Percentiles rank a stretch among this genome's conserved stretches.
phyloP scores from a whole-genome alignment of 92 coral and sea anemone species.

The Diadumene lineata region DNA sequence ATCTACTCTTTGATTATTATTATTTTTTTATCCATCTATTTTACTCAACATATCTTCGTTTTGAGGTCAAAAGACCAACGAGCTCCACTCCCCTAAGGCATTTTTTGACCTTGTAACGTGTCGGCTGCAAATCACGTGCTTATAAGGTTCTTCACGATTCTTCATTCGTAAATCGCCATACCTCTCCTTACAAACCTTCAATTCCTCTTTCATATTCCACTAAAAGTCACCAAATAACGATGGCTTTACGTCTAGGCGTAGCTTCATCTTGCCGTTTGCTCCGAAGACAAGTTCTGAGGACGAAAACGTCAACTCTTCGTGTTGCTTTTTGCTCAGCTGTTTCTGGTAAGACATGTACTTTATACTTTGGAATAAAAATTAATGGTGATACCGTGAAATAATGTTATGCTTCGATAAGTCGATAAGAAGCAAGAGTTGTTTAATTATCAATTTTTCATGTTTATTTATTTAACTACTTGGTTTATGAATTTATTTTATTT shows the following conservation, averaged over 20 bases:
- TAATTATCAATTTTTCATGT: too few species aligned
- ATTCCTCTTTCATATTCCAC: not conserved
- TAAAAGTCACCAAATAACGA: not conserved
- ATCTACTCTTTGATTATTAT: too few species aligned
- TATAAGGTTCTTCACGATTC: not conserved
- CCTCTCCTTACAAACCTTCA: not conserved
- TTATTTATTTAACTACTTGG: too few species aligned
- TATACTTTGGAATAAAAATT: too few species aligned
- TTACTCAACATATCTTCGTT: too few species aligned
- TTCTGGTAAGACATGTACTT: not conserved
- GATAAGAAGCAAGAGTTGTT: too few species aligned
- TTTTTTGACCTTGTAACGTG: constrained; percentile 11
- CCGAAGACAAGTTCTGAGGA: constrained; percentile 20
- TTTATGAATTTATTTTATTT: too few species aligned
- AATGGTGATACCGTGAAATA: too few species aligned
- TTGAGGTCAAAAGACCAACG: not conserved
- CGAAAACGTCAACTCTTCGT: constrained; percentile 1
- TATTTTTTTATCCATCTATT: too few species aligned
- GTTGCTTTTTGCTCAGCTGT: constrained; percentile 28
- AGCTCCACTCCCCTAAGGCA: not conserved
- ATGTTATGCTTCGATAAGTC: too few species aligned
- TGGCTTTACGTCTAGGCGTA: constrained; percentile 33
- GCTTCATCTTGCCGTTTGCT: constrained; percentile 16
- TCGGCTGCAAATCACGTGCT: constrained; percentile 5
- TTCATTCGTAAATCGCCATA: not conserved